Evolutionary conservation across 2,888 invertebrate species (phyloP), one percentile per base, ranked within the genome.

Genomic region (Pseudoips prasinana): DNA sequence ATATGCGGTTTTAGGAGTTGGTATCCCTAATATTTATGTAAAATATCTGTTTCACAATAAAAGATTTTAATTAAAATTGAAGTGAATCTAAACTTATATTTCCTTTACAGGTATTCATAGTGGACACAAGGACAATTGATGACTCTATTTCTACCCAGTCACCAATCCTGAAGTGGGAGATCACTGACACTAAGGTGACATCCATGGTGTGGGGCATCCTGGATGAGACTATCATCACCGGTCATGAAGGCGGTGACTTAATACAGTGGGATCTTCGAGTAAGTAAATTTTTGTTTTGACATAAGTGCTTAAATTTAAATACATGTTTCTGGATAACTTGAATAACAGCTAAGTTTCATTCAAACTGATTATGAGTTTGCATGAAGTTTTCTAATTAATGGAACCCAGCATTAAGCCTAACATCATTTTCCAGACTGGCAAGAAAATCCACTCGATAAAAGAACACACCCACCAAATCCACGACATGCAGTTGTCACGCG

Each of bases 401-500:
- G n/a, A n/a, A n/a, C n/a, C n/a, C n/a, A n/a, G n/a, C n/a, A n/a
- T n/a, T n/a, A n/a, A n/a, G n/a, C n/a, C n/a, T n/a, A n/a, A n/a
- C n/a, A n/a, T 40, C 45, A 39, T 43, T 60, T 86, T 83, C 23
- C 74, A 96, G 94, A 95, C 94, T 47, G 95, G 96, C 18, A 95
- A 96, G 68, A 93, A 94, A 78, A 73, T 95, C 14, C 92, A 93
- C 52, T 92, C 94, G 1, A 92, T 94, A 6, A 93, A 93, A 49
- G 97, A 96, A 58, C 98, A 99, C 74, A 92, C 92, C 3, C 92
- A 91, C 39, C 92, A 94, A 58, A 97, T 99, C 59, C 98, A 97
- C 70, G 99, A 99, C 74, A 96, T 99, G 93, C 99, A 99, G 81
- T 91, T 96, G 70, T 96, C 95, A 33, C 94, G 95, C 54, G 97